Percentiles rank a stretch among this genome's conserved stretches.
phyloP scores from a whole-genome alignment of 2,888 invertebrate genomes.

The Agrilus cyanescens region DNA sequence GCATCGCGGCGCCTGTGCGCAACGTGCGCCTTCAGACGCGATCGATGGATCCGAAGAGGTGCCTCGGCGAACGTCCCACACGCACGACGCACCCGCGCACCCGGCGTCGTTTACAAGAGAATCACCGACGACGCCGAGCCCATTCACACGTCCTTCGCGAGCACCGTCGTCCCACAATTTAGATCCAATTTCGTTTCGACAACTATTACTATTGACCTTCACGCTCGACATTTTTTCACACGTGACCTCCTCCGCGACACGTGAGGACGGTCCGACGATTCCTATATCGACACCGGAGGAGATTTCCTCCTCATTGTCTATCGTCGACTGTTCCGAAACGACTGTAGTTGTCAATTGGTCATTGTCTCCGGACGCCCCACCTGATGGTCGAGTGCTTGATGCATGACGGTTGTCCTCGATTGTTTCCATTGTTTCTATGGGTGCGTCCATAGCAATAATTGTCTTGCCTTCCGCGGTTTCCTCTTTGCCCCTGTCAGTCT shows the following conservation, averaged over 20 bases:
- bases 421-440: constrained; percentile 9
- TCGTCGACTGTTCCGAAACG: constrained; percentile 5
- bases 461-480: too few species aligned
- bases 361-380: constrained; percentile 14
- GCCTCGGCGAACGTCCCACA: constrained; percentile 9
- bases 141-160: constrained; percentile 15
- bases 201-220: constrained; percentile 6
- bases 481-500: constrained; percentile 5
- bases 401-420: constrained; percentile 9
- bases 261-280: constrained; percentile 2
- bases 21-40: constrained; percentile 26
- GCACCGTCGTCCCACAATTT: too few species aligned
- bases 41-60: constrained; percentile 25
- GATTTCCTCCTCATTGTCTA: background rate
- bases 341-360: constrained; percentile 13
- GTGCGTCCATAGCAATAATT: constrained; percentile 1
- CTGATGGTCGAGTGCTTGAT: constrained; percentile 9
- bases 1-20: constrained; percentile 30
- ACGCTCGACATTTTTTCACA: constrained; percentile 1
- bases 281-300: background rate
- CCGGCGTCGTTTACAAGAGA: background rate
- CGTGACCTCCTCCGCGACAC: background rate
- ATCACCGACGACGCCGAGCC: constrained; percentile 10
- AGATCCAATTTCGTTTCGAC: too few species aligned
- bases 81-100: constrained; percentile 10